Base-by-base conservation (phyloP, 2,113 vertebrate genomes). In the Rattus rattus region DNA sequence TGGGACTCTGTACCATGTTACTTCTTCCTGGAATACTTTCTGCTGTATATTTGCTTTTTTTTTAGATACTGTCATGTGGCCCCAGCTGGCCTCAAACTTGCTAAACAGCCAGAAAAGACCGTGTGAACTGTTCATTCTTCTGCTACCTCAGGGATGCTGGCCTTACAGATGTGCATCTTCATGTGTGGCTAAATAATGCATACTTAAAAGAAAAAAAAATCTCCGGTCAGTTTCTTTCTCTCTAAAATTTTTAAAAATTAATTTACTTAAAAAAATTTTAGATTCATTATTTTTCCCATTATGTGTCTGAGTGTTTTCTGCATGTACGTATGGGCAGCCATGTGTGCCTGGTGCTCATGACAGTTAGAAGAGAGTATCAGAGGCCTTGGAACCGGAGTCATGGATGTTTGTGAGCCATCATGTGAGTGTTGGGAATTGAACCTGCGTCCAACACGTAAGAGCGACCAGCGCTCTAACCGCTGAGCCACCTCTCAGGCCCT, bases 11-110 rank as follows among this genome's bases (percentile, higher is more conserved):
- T 20, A 22, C 61, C 39, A 63, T 69, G 36, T 76, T 61, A 59
- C 61, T 16, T 72, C 61, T 93, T 96, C 61, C 69, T 80, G 20
- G 63, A 95, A 92, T 79, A 2, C 69, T 77, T n/a, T 72, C 22
- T 80, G 14, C 39, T 17, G n/a, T 75, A 72, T 7, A 85, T 72
- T 59, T 87, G 17, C 14, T 59, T 77, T 54, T 79, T 16, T 52
- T 47, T 49, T 30, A 33, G 76, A 52, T 30, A 30, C 13, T 80
- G 7, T 80, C 24, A 49, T 30, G 47, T 49, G 26, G 43, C 43
- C 73, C 14, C n/a, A 43, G 14, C 43, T 49, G 43, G 73, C 43
- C 73, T 43, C 73, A 76, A 47, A 76, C 24, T 76, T 73, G 19
- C 8, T 73, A 43, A 43, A 19, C 43, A 36, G 69, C 16, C 72